Percentiles rank a stretch among this genome's conserved stretches.
Evolutionary conservation across 2,888 invertebrate genomes (phyloP).

Genomic region (Archips xylosteana): DNA sequence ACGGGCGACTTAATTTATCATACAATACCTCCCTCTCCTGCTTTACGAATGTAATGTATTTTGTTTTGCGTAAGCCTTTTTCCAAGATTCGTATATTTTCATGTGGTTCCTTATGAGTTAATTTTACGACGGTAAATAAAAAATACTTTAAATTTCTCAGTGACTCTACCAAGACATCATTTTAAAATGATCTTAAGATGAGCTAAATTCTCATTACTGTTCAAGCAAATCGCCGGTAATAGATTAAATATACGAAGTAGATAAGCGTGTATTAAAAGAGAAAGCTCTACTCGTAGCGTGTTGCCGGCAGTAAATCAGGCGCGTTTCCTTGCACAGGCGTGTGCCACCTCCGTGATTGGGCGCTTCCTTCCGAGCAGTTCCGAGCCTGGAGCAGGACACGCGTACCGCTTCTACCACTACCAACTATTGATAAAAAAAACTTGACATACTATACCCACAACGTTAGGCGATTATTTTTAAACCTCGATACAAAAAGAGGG

Average conservation of each 20-base stretch:
- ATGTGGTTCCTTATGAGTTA: neutral
- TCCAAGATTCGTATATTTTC: neutral
- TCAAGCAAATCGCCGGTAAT: conserved; percentile 25
- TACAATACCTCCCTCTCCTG: conserved; percentile 2
- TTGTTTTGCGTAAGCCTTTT: conserved; percentile 1
- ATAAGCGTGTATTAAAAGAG: conserved; percentile 42
- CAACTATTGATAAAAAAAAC: neutral
- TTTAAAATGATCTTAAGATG: neutral
- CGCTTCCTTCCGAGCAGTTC: conserved; percentile 48
- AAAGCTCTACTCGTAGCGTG: conserved; percentile 25
- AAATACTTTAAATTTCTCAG: too few species aligned
- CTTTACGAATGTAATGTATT: conserved; percentile 4
- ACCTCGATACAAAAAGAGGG: too few species aligned
- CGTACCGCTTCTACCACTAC: conserved; percentile 25
- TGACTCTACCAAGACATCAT: neutral
- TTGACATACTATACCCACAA: neutral
- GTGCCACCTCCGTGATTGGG: conserved; percentile 51
- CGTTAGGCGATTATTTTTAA: too few species aligned
- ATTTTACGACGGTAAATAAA: neutral
- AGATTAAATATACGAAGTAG: conserved; percentile 40
- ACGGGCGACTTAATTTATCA: conserved; percentile 26
- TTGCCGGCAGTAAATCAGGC: conserved; percentile 51
- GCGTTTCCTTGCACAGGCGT: conserved; percentile 45
- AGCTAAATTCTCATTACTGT: conserved; percentile 6
- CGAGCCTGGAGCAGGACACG: conserved; percentile 15